Base-by-base conservation (phyloP, 92 coral and sea anemone species). In the Palythoa caribaeorum region DNA sequence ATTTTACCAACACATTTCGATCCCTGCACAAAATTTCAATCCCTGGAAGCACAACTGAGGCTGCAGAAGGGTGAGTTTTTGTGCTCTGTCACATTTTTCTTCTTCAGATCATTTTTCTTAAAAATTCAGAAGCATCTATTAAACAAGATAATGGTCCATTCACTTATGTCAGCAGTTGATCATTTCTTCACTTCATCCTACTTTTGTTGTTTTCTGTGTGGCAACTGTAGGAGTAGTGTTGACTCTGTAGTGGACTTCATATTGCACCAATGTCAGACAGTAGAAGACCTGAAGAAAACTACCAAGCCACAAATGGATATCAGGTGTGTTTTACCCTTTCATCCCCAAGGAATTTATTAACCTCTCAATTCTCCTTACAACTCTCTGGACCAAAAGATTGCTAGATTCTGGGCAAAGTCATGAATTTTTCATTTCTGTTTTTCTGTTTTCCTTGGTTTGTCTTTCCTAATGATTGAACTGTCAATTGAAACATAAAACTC, bases 261-360 rank as follows among this genome's bases (percentile, higher is more conserved):
- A 53, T 80, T 90, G 68, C 92, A 91, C 16, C 99, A 97, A 52
- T 97, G 99, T 81, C 94, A 94, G 75, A 90, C 96, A 74, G 69
- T 93, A 47, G 96, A 95, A 35, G 98, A 95, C 71, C 71, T 89
- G 68, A 93, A 91, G 75, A 88, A 92, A 70, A 35, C 94, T 3
- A 38, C 79, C 66, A 84, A 85, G n/a, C 94, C 94, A 20, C 83
- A 83, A 38, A 88, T 92, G 94, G 94, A 87, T 48, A 78, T 77
- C 36, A 92, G 94, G 94, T 87, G 16, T 86, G 83, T 6, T 17
- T 48, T 6, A 12, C 28, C 0, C 28, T 28, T 28, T 28, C 28
- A 28, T 28, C 28, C 28, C 28, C 28, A 28, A 28, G 28, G 28
- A 28, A 28, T 28, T 28, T 28, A 28, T 28, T 28, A 28, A 28